Evolutionary conservation across 2,888 invertebrate genomes (phyloP).

Genomic region (Galerucella nymphaeae): DNA sequence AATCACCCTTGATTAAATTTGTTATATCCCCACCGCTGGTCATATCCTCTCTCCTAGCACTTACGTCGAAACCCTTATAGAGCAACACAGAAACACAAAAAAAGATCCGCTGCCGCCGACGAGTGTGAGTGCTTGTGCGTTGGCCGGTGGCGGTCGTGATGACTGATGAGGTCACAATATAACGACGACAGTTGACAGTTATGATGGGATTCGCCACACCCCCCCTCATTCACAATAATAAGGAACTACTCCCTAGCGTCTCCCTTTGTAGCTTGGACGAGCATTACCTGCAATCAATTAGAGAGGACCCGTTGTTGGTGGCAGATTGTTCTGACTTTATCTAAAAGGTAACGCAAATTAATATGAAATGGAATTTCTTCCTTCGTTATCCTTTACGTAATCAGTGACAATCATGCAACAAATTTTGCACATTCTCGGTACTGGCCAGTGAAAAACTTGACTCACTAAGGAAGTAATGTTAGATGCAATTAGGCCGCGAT

Average conservation of each 20-base stretch:
- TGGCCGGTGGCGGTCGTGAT: conserved; percentile 42
- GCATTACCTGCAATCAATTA: conserved; percentile 37
- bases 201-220: conserved; percentile 55
- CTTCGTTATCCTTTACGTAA: too few relatives aligned
- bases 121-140: conserved; percentile 6
- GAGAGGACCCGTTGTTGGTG: background rate
- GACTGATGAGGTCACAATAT: conserved; percentile 60
- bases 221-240: conserved; percentile 45
- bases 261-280: conserved; percentile 4
- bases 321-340: background rate
- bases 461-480: too few relatives aligned
- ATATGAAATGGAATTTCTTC: too few relatives aligned
- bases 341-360: conserved; percentile 7
- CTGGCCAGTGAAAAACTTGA: too few relatives aligned
- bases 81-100: background rate
- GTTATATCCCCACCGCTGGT: background rate
- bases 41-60: background rate
- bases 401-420: too few relatives aligned
- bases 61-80: background rate
- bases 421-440: too few relatives aligned
- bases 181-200: conserved; percentile 52
- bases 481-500: too few relatives aligned
- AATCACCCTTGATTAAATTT: too few relatives aligned
- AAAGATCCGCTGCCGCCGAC: conserved; percentile 10
- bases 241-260: conserved; percentile 44